Base-by-base conservation (phyloP, 1,140 invertebrate genomes). In the Medauroidea extradentata region DNA sequence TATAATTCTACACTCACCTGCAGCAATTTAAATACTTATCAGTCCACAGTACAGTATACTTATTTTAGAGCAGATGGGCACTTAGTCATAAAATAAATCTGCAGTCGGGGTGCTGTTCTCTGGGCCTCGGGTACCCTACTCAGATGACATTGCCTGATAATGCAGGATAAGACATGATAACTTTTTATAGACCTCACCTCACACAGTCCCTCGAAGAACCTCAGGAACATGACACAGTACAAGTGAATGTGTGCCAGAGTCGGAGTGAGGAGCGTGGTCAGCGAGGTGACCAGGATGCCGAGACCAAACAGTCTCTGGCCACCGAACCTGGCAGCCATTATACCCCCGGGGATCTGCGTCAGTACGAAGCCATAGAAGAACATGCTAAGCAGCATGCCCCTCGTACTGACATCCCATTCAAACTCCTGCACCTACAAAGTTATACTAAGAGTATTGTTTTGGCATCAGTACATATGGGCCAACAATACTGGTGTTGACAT, bases 151-250 rank as follows among this genome's bases (percentile, higher is more conserved):
- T n/a, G n/a, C n/a, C n/a, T n/a, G n/a, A n/a, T n/a, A n/a, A n/a
- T n/a, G n/a, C n/a, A n/a, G n/a, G n/a, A n/a, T n/a, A n/a, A n/a
- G n/a, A n/a, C n/a, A n/a, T n/a, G n/a, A n/a, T n/a, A n/a, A n/a
- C n/a, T n/a, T n/a, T n/a, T n/a, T n/a, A n/a, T n/a, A 46, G 43
- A 8, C 42, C 49, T 67, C 75, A 93, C 91, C 82, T 96, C 93
- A 71, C 89, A 93, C 38, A 96, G 71, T 44, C 94, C 94, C 77
- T 95, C 91, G 16, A 94, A 71, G 14, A 96, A 84, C 62, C 94
- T 77, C 0, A 93, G 76, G 2, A 80, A 78, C 21, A 96, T 75
- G 0, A 96, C 79, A 3, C 89, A 68, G 41, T 81, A 85, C 1
- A 88, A 81, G 62, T 85, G 88, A 39, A 82, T 80, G 65, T 85